Base-by-base conservation (phyloP, 92 coral and sea anemone genomes). In the Isaurus tuberculatus region DNA sequence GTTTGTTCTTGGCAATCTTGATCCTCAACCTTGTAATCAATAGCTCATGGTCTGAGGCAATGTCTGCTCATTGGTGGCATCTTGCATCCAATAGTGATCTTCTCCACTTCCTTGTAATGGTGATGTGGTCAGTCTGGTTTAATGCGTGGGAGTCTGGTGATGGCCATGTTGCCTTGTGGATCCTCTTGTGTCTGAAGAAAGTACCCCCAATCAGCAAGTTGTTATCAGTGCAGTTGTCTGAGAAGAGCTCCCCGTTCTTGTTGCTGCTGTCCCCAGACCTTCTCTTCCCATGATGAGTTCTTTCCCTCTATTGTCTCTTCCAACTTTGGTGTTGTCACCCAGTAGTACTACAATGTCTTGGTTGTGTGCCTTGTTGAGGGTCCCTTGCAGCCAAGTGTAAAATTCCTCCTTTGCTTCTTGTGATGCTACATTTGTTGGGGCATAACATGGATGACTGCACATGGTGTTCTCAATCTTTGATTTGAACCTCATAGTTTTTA, bases 131-230 rank as follows among this genome's bases (percentile, higher is more conserved):
- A 19, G 16, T 14, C 1, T 0, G 60, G 22, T 51, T 51, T 13
- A 3, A 3, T 51, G 3, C 16, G 19, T 3, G 28, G 55, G 55
- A 48, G 55, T 57, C 65, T 6, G 65, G 29, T n/a, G 65, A n/a
- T 10, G 65, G 17, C 65, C 25, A 57, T n/a, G 65, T 57, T 0
- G 65, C 28, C 28, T 6, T 57, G 65, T 57, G 65, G 27, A 23
- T n/a, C 55, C 0, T 48, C 55, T 48, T 44, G 51, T 44, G 51
- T 51, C 20, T 16, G 66, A 60, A 60, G 15, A 60, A 22, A 6
- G 66, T 60, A 26, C 66, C 30, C 29, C 66, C 66, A 51, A 51
- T 51, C 58, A 51, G 58, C 23, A 51, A 51, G 58, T 51, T 60
- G 31, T 57, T n/a, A 10, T 23, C 25, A 57, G 65, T 5, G 65